Base-by-base conservation (phyloP, 2,797 vertebrate genomes). In the Neomorphus geoffroyi region DNA sequence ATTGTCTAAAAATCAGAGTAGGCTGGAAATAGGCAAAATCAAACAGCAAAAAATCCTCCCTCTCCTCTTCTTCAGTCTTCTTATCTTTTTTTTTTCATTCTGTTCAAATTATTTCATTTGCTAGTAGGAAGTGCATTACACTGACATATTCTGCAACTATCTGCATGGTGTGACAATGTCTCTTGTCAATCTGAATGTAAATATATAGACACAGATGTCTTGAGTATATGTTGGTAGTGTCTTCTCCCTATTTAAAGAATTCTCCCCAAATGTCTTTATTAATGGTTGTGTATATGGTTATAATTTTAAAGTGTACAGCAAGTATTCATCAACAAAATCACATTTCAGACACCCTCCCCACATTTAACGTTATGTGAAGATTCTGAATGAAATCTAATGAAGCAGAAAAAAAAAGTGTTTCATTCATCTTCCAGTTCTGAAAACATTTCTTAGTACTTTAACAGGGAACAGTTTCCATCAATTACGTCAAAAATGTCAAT, bases 301-400 rank as follows among this genome's bases (percentile, higher is more conserved):
- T 43, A 7, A 91, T 78, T 78, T 87, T 93, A 39, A 92, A 77
- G 46, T 56, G 4, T 32, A 28, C 6, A 46, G 65, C 35, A 89
- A 58, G 35, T 69, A 79, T 39, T 66, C 56, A 27, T 80, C 15
- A 72, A 27, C 10, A 87, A 92, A 91, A 70, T 62, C 30, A 66
- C 22, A n/a, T 81, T 89, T 73, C 43, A 26, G 85, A 58, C 87
- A 91, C 91, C 30, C 74, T 74, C 48, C n/a, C 39, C 26, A 64
- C 18, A 58, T 46, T 24, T 85, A 79, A 77, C 82, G 15, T 78
- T 41, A 67, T 60, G 8, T 62, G 30, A 77, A 89, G 56, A 66
- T 13, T 66, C 32, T 87, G 37, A 91, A 84, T 32, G 18, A 82
- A 81, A 73, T 50, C 3, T 46, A 79, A 91, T 77, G 75, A 91